Base-by-base conservation (phyloP, 1,140 invertebrate genomes). In the Yoshiicerus persimilis region DNA sequence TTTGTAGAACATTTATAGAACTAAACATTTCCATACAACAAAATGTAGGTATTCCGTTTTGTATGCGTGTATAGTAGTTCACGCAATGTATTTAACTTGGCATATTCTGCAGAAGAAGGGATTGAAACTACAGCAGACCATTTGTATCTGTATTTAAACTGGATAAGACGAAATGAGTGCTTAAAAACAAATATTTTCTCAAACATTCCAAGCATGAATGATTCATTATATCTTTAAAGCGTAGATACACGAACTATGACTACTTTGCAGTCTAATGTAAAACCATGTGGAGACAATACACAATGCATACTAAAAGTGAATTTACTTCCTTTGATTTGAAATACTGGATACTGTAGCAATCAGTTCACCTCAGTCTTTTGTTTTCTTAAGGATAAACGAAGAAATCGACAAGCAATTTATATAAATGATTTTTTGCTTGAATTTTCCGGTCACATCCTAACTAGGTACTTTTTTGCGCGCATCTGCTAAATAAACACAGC, bases 181-280 rank as follows among this genome's bases (percentile, higher is more conserved):
- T 80, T 80, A 80, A 36, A 36, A 23, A 80, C 30, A 80, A 80
- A 80, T 80, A 80, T 80, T 80, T 80, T 80, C 32, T 34, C 23
- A 80, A 36, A n/a, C 75, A 80, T 80, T 80, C 75, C 75, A 38
- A n/a, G 75, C 34, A 23, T 80, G 75, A 80, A 38, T 8, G 75
- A 80, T 80, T 38, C 75, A 80, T 80, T 80, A 70, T 56, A 27
- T n/a, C n/a, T n/a, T n/a, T n/a, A n/a, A n/a, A n/a, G n/a, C n/a
- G n/a, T n/a, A n/a, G n/a, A n/a, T n/a, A n/a, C n/a, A n/a, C n/a
- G n/a, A n/a, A n/a, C n/a, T n/a, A n/a, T n/a, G n/a, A n/a, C n/a
- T n/a, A n/a, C n/a, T n/a, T n/a, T n/a, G n/a, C n/a, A n/a, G n/a
- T n/a, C n/a, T n/a, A n/a, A n/a, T n/a, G n/a, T 30, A 27, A 25